These are phyloP conservation scores for Sorex araneus DNA, from an alignment of 2,113 vertebrate genomes.

Conservation along the genomic window DNA sequence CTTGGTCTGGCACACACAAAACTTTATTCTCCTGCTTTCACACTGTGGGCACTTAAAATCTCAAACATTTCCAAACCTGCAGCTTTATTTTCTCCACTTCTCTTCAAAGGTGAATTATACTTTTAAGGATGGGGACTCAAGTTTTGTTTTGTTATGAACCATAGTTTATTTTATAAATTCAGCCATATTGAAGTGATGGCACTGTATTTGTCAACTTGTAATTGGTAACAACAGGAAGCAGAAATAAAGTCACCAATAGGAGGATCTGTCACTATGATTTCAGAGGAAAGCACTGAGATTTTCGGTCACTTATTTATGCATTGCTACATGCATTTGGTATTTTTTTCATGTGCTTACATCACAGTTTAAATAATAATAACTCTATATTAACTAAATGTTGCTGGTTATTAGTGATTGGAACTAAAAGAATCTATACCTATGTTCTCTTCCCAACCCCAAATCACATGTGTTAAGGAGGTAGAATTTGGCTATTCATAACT, in stretches of 20 bases:
- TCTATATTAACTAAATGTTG: background rate
- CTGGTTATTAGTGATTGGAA: background rate
- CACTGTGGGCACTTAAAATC: background rate
- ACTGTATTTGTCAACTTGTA: background rate
- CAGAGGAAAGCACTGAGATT: background rate
- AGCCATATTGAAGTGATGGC: background rate
- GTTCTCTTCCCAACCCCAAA: too few species aligned
- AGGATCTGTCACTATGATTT: background rate
- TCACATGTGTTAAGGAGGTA: background rate
- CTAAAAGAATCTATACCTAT: background rate
- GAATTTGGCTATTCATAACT: background rate
- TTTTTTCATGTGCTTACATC: background rate
- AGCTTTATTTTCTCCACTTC: background rate
- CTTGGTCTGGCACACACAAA: background rate
- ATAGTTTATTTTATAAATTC: constrained; percentile 19
- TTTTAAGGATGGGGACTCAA: background rate
- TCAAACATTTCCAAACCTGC: background rate
- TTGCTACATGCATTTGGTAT: background rate
- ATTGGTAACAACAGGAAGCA: background rate
- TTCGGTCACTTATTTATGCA: background rate
- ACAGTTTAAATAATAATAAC: background rate
- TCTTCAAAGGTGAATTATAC: background rate
- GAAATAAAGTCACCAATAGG: background rate
- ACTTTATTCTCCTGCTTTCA: background rate
- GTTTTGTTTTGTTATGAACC: background rate